Conservation (phyloP, 2,888 invertebrate genomes). For the Drosophila flavopinicola region DNA sequence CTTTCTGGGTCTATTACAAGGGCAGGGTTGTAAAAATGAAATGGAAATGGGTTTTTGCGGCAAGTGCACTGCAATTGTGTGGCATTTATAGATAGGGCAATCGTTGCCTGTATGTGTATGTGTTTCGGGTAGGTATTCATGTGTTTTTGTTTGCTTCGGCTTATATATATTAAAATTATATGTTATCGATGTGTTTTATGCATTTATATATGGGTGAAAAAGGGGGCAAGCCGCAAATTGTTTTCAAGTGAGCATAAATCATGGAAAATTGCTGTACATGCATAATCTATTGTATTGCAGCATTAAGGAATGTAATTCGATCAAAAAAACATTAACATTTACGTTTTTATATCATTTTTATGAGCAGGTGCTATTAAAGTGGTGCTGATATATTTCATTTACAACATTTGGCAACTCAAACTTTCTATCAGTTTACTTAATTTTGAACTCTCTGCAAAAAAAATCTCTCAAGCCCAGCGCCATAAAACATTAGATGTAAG, state of each 20-base stretch:
- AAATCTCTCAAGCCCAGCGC: conserved; percentile 31
- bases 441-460: neutral
- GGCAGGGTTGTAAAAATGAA: conserved; percentile 56
- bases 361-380: no score
- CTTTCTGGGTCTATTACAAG: conserved; percentile 26
- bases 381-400: no score
- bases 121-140: conserved; percentile 50
- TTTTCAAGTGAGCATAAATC: conserved; percentile 70
- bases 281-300: conserved; percentile 51
- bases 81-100: conserved; percentile 65
- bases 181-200: conserved; percentile 57
- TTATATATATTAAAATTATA: conserved; percentile 65
- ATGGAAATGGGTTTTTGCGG: conserved; percentile 68
- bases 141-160: conserved; percentile 52
- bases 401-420: neutral
- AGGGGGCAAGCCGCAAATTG: conserved; percentile 50
- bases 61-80: conserved; percentile 71
- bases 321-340: no score
- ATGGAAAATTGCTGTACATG: conserved; percentile 54
- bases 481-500: conserved; percentile 59
- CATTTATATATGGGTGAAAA: neutral
- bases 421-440: conserved; percentile 19
- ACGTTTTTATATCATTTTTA: no score
- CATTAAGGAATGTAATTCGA: neutral
- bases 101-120: conserved; percentile 5